Evolutionary conservation across 2,888 invertebrate species (phyloP).

Genomic region (Nectonema munidae): DNA sequence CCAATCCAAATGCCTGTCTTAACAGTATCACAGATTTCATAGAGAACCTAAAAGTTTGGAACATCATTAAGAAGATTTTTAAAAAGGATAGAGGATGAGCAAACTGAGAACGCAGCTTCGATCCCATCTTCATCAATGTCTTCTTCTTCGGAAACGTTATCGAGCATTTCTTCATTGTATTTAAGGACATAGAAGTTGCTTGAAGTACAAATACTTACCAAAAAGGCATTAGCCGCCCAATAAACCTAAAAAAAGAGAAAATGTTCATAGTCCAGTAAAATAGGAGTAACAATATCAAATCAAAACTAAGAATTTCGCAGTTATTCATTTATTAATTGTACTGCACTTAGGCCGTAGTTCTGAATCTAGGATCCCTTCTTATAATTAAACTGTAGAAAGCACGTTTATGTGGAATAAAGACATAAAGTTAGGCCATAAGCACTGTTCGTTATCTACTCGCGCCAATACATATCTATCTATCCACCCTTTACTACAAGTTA

Average conservation of each 20-base stretch:
- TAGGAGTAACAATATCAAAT: too few relatives aligned
- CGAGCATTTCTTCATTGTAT: conserved; percentile 36
- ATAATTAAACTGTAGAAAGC: too few relatives aligned
- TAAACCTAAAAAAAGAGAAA: conserved; percentile 29
- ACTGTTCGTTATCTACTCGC: too few relatives aligned
- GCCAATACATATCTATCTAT: too few relatives aligned
- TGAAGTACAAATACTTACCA: conserved; percentile 70
- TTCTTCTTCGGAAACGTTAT: conserved; percentile 43
- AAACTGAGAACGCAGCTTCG: conserved; percentile 56
- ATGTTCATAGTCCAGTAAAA: too few relatives aligned
- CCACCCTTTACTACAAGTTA: too few relatives aligned
- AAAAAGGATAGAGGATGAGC: background rate
- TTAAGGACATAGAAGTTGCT: conserved; percentile 71
- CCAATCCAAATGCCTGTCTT: conserved; percentile 87
- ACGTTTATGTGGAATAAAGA: too few relatives aligned
- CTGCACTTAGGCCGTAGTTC: too few relatives aligned
- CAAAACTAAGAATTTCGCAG: too few relatives aligned
- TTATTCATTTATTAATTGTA: too few relatives aligned
- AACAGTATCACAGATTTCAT: conserved; percentile 57
- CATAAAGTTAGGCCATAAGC: too few relatives aligned
- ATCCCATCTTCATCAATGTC: conserved; percentile 56
- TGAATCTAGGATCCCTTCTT: too few relatives aligned
- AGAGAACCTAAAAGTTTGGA: conserved; percentile 34
- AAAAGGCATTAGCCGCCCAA: conserved; percentile 77
- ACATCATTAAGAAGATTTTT: background rate